Conservation (phyloP, 64 coral and sea anemone genomes). For the Dendrophyllia cribrosa region DNA sequence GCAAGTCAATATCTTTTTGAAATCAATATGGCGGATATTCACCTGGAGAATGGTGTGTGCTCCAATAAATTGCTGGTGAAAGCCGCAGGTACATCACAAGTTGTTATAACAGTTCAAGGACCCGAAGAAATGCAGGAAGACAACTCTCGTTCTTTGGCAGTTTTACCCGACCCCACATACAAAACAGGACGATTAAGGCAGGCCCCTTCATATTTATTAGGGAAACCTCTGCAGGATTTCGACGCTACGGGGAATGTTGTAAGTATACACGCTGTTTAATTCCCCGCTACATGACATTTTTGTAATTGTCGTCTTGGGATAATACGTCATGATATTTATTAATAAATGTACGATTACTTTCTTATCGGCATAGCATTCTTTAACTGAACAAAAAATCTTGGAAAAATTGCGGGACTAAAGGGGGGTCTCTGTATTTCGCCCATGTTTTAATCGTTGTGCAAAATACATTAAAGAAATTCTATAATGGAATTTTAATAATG, state of each 20-base stretch:
- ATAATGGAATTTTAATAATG: no score
- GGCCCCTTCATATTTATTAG: slow-evolving; percentile 62
- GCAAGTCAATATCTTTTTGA: neutral
- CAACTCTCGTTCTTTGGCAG: neutral
- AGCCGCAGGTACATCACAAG: neutral
- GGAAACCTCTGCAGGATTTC: slow-evolving; percentile 64
- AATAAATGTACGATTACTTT: no score
- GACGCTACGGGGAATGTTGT: slow-evolving; percentile 56
- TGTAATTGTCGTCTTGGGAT: no score
- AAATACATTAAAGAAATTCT: no score
- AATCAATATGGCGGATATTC: neutral
- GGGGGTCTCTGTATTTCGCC: no score
- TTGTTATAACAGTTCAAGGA: slow-evolving; percentile 14
- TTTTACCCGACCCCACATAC: neutral
- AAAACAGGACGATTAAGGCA: slow-evolving; percentile 6
- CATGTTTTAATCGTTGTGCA: no score
- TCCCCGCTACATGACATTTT: no score
- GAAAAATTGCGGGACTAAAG: no score
- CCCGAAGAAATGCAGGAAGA: neutral
- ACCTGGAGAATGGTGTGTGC: neutral
- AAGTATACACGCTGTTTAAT: neutral
- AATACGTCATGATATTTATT: no score
- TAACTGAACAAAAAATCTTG: no score
- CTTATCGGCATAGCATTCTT: no score
- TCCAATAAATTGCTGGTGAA: slow-evolving; percentile 18